phyloP scores from a whole-genome alignment of 2,797 vertebrate species.

The Bradypodion ventrale region DNA sequence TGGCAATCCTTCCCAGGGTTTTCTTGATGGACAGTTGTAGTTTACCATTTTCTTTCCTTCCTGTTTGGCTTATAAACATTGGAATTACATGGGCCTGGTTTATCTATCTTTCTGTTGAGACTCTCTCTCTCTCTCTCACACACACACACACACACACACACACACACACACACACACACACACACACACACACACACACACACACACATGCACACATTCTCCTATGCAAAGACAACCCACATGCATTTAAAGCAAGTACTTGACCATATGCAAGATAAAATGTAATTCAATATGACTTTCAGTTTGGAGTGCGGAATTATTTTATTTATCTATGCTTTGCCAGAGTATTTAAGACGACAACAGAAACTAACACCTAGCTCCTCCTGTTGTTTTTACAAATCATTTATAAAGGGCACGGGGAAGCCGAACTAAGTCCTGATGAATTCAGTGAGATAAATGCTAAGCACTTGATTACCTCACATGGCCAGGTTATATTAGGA shows the following conservation, averaged over 20 bases:
- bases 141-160: not conserved
- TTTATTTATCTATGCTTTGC: not conserved
- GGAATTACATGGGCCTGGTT: too few relatives aligned
- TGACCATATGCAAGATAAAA: not conserved
- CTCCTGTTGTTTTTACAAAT: constrained; percentile 10
- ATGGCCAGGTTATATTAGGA: not conserved
- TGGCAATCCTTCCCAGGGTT: too few relatives aligned
- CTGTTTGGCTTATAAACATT: too few relatives aligned
- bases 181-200: not conserved
- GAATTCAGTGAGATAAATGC: not conserved
- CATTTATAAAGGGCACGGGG: not conserved
- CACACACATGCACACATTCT: not conserved
- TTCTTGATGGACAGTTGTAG: too few relatives aligned
- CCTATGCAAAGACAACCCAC: not conserved
- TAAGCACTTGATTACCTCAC: not conserved
- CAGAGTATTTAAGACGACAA: not conserved
- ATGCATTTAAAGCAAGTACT: not conserved
- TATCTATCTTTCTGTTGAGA: too few relatives aligned
- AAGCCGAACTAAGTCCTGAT: not conserved
- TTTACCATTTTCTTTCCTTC: too few relatives aligned
- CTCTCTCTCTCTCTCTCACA: too few relatives aligned
- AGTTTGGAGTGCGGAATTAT: not conserved
- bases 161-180: too few relatives aligned
- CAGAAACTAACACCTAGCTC: not conserved
- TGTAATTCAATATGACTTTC: not conserved